These are phyloP conservation scores for Agapornis roseicollis DNA, from an alignment of 2,113 vertebrate species.

Conservation along the genomic window DNA sequence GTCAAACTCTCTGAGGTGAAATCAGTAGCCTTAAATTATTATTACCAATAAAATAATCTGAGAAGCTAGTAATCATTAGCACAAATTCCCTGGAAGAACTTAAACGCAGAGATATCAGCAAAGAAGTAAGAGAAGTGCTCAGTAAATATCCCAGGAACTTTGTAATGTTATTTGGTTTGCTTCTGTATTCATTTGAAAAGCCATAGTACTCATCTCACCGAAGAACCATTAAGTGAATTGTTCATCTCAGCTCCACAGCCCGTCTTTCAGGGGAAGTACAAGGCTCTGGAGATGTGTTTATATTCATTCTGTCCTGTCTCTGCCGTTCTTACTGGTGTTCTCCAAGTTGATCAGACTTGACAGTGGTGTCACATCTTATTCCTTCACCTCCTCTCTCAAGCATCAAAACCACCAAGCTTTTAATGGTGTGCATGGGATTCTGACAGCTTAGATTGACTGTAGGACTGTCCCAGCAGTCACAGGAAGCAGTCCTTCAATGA, in stretches of 20 bases:
- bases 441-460: background rate
- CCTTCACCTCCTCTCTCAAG: background rate
- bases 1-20: background rate
- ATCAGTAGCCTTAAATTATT: background rate
- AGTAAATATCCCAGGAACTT: background rate
- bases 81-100: background rate
- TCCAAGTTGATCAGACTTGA: background rate
- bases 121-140: background rate
- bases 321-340: background rate
- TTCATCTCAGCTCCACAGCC: background rate
- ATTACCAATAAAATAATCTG: background rate
- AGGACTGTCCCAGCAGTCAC: background rate
- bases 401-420: background rate
- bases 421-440: background rate
- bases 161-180: background rate
- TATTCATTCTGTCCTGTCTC: background rate
- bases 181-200: background rate
- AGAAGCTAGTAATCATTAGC: background rate
- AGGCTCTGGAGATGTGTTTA: background rate
- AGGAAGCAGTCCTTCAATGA: background rate
- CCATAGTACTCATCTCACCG: background rate
- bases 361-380: background rate
- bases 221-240: background rate
- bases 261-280: background rate
- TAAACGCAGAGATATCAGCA: background rate